Evolutionary conservation across 2,888 invertebrate species (phyloP), one percentile per base, ranked within the genome.

Genomic region (Acanthacorydalis orientalis): DNA sequence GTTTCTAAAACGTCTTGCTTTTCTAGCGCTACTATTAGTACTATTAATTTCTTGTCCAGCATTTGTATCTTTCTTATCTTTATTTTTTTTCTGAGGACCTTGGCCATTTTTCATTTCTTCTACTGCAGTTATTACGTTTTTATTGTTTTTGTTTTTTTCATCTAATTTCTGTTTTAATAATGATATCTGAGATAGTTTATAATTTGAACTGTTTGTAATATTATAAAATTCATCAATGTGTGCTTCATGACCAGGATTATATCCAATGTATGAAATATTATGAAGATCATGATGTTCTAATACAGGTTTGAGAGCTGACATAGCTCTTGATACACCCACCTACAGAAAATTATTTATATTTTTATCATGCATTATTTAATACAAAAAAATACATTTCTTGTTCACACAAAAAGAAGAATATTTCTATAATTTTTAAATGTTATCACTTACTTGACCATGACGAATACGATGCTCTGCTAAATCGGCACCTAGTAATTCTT

Each of bases 401-500:
- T n/a, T n/a, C n/a, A n/a, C n/a, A n/a, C n/a, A n/a, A n/a, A n/a
- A n/a, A n/a, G n/a, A n/a, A n/a, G n/a, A n/a, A n/a, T n/a, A n/a
- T n/a, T n/a, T n/a, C n/a, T n/a, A n/a, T n/a, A n/a, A n/a, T n/a
- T n/a, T n/a, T 15, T n/a, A 12, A 10, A 40, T 42, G 7, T 16
- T 50, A 51, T 47, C 53, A 56, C 51, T 57, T 60, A 80, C 80
- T 66, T 77, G 70, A 41, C 73, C 70, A 59, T 89, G 87, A 43
- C 82, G 72, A 41, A 91, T 80, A 53, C 77, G 74, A 61, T 93
- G 92, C 59, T 93, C 92, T 2, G 84, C 82, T 33, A 91, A 69
- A 67, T 93, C 92, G 1, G 92, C 91, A 0, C 92, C 92, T 11
- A 92, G 67, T 42, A 90, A 67, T 64, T 93, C 92, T 45, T 88